Base-by-base conservation (phyloP, 2,888 invertebrate genomes). In the Auanema sp. region DNA sequence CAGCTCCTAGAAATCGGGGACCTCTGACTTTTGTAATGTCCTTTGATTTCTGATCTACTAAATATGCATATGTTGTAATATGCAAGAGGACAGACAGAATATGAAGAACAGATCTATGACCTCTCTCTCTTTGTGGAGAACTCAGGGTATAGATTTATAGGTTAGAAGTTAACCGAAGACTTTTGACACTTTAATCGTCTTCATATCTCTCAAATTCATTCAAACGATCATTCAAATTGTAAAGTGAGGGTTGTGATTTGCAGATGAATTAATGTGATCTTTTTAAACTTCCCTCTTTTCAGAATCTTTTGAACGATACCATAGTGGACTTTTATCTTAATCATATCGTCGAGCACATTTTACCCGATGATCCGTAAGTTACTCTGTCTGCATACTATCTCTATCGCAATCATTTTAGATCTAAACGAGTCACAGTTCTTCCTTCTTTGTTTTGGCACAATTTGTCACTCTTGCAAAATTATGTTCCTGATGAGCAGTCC, bases 241-340 rank as follows among this genome's bases (percentile, higher is more conserved):
- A 47, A 47, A 47, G 47, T 47, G 47, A 47, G 21, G 21, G 16
- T 47, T 47, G 47, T 11, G 16, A 53, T 21, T 10, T 53, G 12
- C 8, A 53, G 24, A 21, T 21, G 24, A 53, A 53, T 21, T 23
- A 53, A 21, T 53, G n/a, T 21, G 24, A 56, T 56, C n/a, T 21
- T 33, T 33, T 33, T 33, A 33, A n/a, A 33, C 33, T 33, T 33
- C 33, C 18, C 21, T 14, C 25, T 54, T 71, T 73, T 42, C 68
- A 73, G 73, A 75, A 75, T 56, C 66, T 75, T 25, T 66, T 80
- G 50, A 78, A 78, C 52, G 79, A 79, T 64, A 78, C 79, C 14
- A 75, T 80, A 58, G 75, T 80, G 49, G 80, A 80, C 62, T 80
- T 80, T 63, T 80, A 71, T 66, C 64, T 80, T 62, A 80, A 80